phyloP scores from a whole-genome alignment of 1,140 invertebrate genomes.

The Anagrus nilaparvatae region DNA sequence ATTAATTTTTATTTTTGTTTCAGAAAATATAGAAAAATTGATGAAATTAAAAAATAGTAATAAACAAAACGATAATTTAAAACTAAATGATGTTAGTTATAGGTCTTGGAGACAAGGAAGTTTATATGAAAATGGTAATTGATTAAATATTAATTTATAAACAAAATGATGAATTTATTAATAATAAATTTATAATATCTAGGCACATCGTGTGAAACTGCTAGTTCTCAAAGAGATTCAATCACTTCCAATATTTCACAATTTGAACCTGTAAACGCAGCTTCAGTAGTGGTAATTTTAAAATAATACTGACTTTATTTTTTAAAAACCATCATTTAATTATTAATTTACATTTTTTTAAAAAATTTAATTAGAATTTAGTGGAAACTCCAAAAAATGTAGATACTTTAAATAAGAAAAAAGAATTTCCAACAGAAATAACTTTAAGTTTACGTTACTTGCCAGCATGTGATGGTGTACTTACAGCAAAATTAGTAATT shows the following conservation, averaged over 20 bases:
- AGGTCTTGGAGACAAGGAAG: slow-evolving; percentile 39
- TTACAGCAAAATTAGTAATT: slow-evolving; percentile 34
- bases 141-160: neutral
- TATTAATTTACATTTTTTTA: slow-evolving; percentile 12
- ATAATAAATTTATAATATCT: neutral
- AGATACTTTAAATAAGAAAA: slow-evolving; percentile 25
- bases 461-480: slow-evolving; percentile 25
- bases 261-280: slow-evolving; percentile 23
- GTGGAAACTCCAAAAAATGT: slow-evolving; percentile 27
- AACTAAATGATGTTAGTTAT: slow-evolving; percentile 36
- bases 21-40: slow-evolving; percentile 23
- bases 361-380: slow-evolving; percentile 28
- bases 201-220: slow-evolving; percentile 30
- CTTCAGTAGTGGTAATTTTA: slow-evolving; percentile 31
- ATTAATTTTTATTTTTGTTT: slow-evolving; percentile 12
- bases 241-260: slow-evolving; percentile 25
- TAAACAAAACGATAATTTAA: slow-evolving; percentile 28
- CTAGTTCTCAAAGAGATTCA: slow-evolving; percentile 21
- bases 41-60: slow-evolving; percentile 18
- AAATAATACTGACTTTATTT: neutral
- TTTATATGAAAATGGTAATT: slow-evolving; percentile 31
- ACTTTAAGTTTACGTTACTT: slow-evolving; percentile 37
- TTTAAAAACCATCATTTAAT: neutral
- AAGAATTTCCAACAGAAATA: slow-evolving; percentile 35
- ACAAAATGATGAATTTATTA: neutral